Percentiles rank a stretch among this genome's conserved stretches.
These are phyloP conservation scores for Myrmophylax atrothorax DNA, from an alignment of 2,113 vertebrate species.

Conservation along the genomic window DNA sequence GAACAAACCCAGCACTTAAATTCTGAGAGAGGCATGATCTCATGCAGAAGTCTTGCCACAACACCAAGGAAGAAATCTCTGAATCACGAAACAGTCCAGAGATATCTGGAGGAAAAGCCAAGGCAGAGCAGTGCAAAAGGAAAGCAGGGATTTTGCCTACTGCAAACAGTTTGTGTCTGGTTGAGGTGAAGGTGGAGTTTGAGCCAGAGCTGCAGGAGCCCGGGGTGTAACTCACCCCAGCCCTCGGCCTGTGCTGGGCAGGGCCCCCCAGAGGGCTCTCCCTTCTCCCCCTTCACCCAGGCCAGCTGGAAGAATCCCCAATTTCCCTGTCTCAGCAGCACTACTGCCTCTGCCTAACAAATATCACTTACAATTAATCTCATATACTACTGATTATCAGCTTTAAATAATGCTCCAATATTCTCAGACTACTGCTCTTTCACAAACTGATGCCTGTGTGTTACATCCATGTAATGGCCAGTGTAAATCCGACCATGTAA, in stretches of 20 bases:
- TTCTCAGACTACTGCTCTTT: background rate
- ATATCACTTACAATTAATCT: background rate
- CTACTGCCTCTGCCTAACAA: background rate
- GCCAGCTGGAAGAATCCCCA: background rate
- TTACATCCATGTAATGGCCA: background rate
- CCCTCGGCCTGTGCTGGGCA: background rate
- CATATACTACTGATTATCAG: background rate
- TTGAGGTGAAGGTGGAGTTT: background rate
- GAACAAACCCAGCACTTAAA: background rate
- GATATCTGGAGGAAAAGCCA: background rate
- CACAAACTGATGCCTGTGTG: background rate
- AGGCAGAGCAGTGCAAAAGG: background rate
- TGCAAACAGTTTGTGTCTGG: background rate
- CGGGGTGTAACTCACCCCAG: background rate
- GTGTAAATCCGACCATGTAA: background rate
- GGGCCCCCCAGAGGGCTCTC: background rate
- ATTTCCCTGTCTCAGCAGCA: background rate
- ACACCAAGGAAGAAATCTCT: background rate
- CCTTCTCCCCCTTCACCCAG: background rate
- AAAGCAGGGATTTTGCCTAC: background rate
- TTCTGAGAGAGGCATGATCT: background rate
- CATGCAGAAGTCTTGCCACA: background rate
- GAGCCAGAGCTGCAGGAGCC: background rate
- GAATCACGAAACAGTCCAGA: background rate
- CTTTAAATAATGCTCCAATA: background rate